These are phyloP conservation scores for Argyresthia goedartella DNA, from an alignment of 2,888 invertebrate genomes.

Conservation along the genomic window DNA sequence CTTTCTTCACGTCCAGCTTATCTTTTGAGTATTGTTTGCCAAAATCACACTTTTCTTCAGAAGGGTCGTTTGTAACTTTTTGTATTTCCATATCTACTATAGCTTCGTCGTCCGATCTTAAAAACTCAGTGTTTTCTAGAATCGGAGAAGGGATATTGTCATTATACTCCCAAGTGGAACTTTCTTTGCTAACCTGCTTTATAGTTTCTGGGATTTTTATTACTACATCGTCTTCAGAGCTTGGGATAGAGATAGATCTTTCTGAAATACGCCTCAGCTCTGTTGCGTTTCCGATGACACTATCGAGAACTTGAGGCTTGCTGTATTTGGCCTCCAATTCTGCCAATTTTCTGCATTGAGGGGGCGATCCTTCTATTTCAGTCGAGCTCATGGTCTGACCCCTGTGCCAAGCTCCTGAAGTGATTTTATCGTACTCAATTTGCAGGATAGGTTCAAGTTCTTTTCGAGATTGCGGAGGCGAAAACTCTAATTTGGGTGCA, in stretches of 20 bases:
- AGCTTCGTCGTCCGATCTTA: constrained; percentile 71
- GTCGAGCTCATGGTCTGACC: constrained; percentile 84
- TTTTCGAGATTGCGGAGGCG: constrained; percentile 81
- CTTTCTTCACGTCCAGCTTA: constrained; percentile 54
- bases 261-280: constrained; percentile 80
- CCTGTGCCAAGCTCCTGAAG: constrained; percentile 76
- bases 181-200: constrained; percentile 60
- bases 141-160: constrained; percentile 76
- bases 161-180: constrained; percentile 73
- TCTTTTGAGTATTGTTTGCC: constrained; percentile 37
- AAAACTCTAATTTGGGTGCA: constrained; percentile 80
- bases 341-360: constrained; percentile 76
- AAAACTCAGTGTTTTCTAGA: constrained; percentile 71
- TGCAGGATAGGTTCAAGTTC: constrained; percentile 81
- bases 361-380: constrained; percentile 83
- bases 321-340: constrained; percentile 77
- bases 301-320: constrained; percentile 71
- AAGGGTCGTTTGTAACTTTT: constrained; percentile 63
- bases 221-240: constrained; percentile 80
- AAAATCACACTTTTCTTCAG: constrained; percentile 39
- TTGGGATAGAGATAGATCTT: constrained; percentile 81
- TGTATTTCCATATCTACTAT: constrained; percentile 67
- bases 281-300: constrained; percentile 73
- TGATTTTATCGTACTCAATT: constrained; percentile 78
- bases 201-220: constrained; percentile 65